Evolutionary conservation across 1,140 invertebrate species (phyloP), one percentile per base, ranked within the genome.

Genomic region (Schmidtea mediterranea): DNA sequence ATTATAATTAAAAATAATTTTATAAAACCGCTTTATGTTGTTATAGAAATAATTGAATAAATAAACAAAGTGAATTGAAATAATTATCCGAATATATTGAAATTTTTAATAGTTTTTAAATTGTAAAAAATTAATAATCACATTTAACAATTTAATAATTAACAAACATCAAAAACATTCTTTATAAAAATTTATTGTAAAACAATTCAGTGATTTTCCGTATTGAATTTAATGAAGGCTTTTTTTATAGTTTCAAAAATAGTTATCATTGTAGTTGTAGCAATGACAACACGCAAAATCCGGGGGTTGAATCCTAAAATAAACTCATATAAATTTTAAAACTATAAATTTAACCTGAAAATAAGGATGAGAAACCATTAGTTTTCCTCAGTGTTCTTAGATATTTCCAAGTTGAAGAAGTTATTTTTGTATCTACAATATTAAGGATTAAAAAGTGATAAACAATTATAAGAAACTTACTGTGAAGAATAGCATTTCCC

Each of bases 401-500:
- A 24, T 60, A 32, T 21, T 43, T 40, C 56, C 56, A 60, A 13
- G 61, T 61, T 2, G 59, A 58, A 0, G 40, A 53, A 0, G 50
- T 21, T 43, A 52, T 37, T 50, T 53, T 57, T 32, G 8, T 48
- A 32, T 48, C 24, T 12, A 36, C 10, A 19, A 46, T 32, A 24
- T 12, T 21, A 13, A 21, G 45, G 23, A 6, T 23, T 22, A 8
- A 15, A 13, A 10, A 22, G 38, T 41, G 3, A 49, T 9, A 26
- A 13, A 43, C 6, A n/a, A 37, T 2, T 21, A 16, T 12, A 9
- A 32, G 2, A 22, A 24, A 1, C 23, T 36, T 15, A 26, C 22
- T 22, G 2, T 36, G 43, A 26, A 46, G 1, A 37, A 46, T 3
- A 13, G 26, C 75, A 66, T 84, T 78, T 24, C 87, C 87, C 58